phyloP scores from a whole-genome alignment of 2,797 vertebrate genomes.

The Enteromius thamalakanensis region DNA sequence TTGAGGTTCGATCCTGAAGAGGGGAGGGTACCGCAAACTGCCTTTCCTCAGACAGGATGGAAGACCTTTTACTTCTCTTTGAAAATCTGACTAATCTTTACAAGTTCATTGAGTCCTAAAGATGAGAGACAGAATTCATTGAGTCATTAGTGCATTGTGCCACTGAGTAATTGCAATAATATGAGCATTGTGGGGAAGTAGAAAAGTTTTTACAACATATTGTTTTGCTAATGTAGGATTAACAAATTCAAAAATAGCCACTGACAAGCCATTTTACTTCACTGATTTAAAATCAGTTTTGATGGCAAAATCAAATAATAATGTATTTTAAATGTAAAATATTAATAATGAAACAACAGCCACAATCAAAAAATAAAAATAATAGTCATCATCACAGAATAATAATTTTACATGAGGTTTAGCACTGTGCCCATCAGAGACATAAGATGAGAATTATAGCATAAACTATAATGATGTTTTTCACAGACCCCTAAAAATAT shows the following conservation, averaged over 20 bases:
- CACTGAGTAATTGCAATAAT: not conserved
- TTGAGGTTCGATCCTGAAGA: slow-evolving; percentile 72
- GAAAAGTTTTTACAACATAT: not conserved
- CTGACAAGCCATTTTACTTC: not conserved
- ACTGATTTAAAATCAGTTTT: not conserved
- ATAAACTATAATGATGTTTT: not conserved
- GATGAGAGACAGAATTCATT: slow-evolving; percentile 2
- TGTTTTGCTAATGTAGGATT: not conserved
- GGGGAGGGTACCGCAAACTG: slow-evolving; percentile 79
- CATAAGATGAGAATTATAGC: not conserved
- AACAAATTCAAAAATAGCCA: not conserved
- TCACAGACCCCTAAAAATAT: too few relatives aligned
- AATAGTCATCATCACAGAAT: not conserved
- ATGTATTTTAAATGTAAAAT: too few relatives aligned
- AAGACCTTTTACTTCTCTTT: slow-evolving; percentile 62
- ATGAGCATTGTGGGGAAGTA: not conserved
- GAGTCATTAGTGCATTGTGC: not conserved
- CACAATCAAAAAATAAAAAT: not conserved
- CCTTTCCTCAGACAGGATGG: slow-evolving; percentile 78
- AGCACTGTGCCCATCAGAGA: not conserved
- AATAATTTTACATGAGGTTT: not conserved
- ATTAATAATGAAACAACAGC: not conserved
- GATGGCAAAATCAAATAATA: too few relatives aligned
- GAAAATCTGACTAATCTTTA: not conserved
- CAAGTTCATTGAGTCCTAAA: not conserved